A percentile compares a stretch with the other conserved stretches of the same genome.
These are phyloP conservation scores for Bovichtus diacanthus DNA, from an alignment of 2,797 vertebrate genomes.

Conservation along the genomic window DNA sequence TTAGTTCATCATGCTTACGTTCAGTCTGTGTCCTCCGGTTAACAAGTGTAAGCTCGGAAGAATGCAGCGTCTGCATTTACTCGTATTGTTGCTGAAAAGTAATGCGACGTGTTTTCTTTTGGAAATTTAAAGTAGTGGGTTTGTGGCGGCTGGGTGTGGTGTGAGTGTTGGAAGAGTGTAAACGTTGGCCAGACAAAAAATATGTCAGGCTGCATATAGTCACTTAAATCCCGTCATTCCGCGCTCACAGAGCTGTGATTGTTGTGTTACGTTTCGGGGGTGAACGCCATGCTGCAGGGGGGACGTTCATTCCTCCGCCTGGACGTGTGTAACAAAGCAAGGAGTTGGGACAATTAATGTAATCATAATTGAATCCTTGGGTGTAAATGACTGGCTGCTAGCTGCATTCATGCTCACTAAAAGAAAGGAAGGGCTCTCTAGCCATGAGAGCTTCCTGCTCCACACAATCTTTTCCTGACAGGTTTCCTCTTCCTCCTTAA, in stretches of 20 bases:
- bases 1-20: conserved; percentile 44
- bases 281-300: conserved; percentile 21
- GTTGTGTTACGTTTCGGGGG: conserved; percentile 21
- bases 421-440: conserved; percentile 90
- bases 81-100: conserved; percentile 51
- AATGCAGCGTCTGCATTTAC: conserved; percentile 55
- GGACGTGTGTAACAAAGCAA: conserved; percentile 47
- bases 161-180: conserved; percentile 75
- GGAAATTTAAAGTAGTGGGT: conserved; percentile 72
- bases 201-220: conserved; percentile 70
- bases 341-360: conserved; percentile 49
- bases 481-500: conserved; percentile 96
- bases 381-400: conserved; percentile 88
- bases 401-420: conserved; percentile 87
- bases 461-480: conserved; percentile 97
- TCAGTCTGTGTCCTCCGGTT: conserved; percentile 45
- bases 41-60: conserved; percentile 58
- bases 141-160: conserved; percentile 86
- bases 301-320: conserved; percentile 24
- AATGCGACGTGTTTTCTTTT: conserved; percentile 61
- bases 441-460: conserved; percentile 94
- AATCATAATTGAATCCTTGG: conserved; percentile 63
- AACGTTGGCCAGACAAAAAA: conserved; percentile 73
- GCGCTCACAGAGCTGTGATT: conserved; percentile 33
- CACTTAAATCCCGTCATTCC: conserved; percentile 69